Evolutionary conservation across 2,888 invertebrate genomes (phyloP).

Genomic region (Acrobasis suavella): DNA sequence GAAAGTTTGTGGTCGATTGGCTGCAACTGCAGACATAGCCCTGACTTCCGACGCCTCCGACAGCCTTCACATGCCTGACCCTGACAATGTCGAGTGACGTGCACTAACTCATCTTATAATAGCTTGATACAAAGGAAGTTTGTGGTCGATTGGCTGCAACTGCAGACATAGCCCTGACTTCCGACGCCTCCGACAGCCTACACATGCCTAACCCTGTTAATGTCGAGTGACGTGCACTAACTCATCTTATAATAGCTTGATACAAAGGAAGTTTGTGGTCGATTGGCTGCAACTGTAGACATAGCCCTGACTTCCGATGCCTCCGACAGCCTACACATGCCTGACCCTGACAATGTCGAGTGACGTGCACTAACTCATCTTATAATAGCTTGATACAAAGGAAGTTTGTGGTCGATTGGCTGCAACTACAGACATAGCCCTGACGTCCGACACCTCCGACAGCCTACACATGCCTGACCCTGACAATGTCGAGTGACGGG

Average conservation of each 20-base stretch:
- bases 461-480: no score
- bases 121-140: no score
- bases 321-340: slow-evolving; percentile 72
- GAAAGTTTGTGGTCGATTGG: slow-evolving; percentile 27
- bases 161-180: slow-evolving; percentile 69
- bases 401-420: no score
- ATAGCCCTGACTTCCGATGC: slow-evolving; percentile 70
- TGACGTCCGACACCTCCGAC: no score
- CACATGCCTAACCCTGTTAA: slow-evolving; percentile 72
- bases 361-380: not conserved
- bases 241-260: not conserved
- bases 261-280: no score
- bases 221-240: slow-evolving; percentile 51
- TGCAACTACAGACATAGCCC: no score
- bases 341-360: slow-evolving; percentile 75
- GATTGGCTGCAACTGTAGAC: slow-evolving; percentile 68
- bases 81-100: slow-evolving; percentile 64
- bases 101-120: not conserved
- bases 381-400: no score
- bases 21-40: slow-evolving; percentile 69
- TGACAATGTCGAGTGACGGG: no score
- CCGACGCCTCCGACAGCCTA: slow-evolving; percentile 74
- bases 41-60: slow-evolving; percentile 73
- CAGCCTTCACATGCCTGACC: slow-evolving; percentile 71
- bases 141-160: slow-evolving; percentile 60